phyloP scores from a whole-genome alignment of 2,888 invertebrate genomes.

The Ptilodon capucinus region DNA sequence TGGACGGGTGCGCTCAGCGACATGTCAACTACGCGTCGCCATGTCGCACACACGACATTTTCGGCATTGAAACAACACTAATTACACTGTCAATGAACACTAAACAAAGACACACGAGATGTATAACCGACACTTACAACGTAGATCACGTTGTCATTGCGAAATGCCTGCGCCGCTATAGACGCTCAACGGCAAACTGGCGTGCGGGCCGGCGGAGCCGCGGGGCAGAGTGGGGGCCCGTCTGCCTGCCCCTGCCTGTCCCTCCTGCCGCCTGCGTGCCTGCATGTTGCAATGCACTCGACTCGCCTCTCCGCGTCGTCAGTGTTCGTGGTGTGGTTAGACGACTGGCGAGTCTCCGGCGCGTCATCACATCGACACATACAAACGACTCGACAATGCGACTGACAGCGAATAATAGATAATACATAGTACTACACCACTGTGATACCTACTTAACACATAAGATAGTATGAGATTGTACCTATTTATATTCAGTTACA shows the following conservation, averaged over 20 bases:
- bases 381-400: conserved; percentile 27
- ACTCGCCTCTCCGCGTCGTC: conserved; percentile 53
- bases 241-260: conserved; percentile 59
- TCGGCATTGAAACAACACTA: conserved; percentile 57
- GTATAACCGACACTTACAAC: conserved; percentile 50
- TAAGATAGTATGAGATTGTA: too few relatives aligned
- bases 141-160: conserved; percentile 50
- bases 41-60: conserved; percentile 62
- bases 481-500: too few relatives aligned
- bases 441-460: too few relatives aligned
- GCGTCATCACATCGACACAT: conserved; percentile 42
- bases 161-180: conserved; percentile 72
- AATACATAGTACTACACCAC: conserved; percentile 8
- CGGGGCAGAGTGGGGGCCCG: conserved; percentile 73
- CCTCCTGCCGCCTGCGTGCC: conserved; percentile 65
- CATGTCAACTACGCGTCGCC: conserved; percentile 79
- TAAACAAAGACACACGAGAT: conserved; percentile 69
- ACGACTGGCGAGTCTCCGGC: conserved; percentile 42
- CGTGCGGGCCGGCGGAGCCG: conserved; percentile 52
- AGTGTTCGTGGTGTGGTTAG: conserved; percentile 32
- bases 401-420: too few relatives aligned
- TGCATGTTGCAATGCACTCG: conserved; percentile 76
- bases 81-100: conserved; percentile 60
- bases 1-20: conserved; percentile 79
- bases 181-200: conserved; percentile 78